Conservation (phyloP, 2,113 vertebrate species). For the Psophia crepitans region DNA sequence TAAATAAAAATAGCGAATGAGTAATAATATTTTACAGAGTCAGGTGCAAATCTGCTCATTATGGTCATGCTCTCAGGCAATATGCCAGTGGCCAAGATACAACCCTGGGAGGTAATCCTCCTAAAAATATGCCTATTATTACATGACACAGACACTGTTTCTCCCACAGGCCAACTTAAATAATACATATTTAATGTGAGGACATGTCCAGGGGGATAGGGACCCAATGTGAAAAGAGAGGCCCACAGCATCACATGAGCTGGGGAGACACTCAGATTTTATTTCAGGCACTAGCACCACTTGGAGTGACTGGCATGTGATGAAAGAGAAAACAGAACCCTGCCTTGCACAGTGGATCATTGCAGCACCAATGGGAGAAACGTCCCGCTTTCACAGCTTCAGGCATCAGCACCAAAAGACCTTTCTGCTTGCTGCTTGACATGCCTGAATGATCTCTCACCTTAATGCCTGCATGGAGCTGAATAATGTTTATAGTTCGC, state of each 20-base stretch:
- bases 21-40: not conserved
- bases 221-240: not conserved
- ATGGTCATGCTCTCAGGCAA: rapidly evolving
- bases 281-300: conserved; percentile 27
- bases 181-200: conserved; percentile 18
- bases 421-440: not conserved
- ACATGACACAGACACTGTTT: not conserved
- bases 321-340: conserved; percentile 43
- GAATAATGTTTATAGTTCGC: not conserved
- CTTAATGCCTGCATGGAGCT: not conserved
- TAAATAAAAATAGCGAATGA: not conserved
- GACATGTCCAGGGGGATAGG: not conserved
- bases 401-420: not conserved
- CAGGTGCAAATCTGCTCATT: not conserved
- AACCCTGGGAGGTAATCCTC: not conserved
- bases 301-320: not conserved
- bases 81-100: not conserved
- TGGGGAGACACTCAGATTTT: conserved; percentile 2
- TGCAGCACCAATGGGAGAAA: not conserved
- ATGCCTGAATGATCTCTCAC: not conserved
- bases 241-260: not conserved
- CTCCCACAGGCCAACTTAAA: not conserved
- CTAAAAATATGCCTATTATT: not conserved
- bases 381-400: not conserved
- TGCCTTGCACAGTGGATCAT: not conserved